A percentile compares a stretch with the other conserved stretches of the same genome.
Evolutionary conservation across 37 sponge, comb jelly and placozoan species (phyloP).

Genomic region (Aplysina aerophoba): DNA sequence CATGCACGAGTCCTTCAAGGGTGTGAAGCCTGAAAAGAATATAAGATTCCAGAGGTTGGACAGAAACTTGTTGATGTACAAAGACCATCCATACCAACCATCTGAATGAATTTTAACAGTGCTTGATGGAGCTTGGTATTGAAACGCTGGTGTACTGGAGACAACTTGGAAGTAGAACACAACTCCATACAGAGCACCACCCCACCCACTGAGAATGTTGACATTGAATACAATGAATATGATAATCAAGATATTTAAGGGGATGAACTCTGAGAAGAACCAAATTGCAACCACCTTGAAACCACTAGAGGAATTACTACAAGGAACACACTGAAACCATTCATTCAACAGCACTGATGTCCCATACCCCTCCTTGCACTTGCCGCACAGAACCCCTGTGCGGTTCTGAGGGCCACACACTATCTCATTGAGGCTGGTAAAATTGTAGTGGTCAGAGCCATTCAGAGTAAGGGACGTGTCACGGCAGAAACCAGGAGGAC

Average conservation of each 20-base stretch:
- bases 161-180: conserved; percentile 13
- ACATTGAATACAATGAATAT: conserved; percentile 20
- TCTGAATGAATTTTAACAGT: not conserved
- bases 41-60: conserved; percentile 14
- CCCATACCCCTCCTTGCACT: not conserved
- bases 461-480: not conserved
- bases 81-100: not conserved
- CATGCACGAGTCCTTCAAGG: not conserved
- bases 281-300: conserved; percentile 5
- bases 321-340: conserved; percentile 5
- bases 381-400: conserved; percentile 11
- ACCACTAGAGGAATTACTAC: not conserved
- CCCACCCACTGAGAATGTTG: conserved; percentile 1
- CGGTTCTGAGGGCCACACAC: conserved; percentile 13
- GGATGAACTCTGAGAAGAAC: conserved; percentile 11
- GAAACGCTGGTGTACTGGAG: not conserved
- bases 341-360: not conserved
- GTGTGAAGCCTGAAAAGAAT: not conserved
- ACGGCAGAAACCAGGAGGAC: not conserved
- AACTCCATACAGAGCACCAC: conserved; percentile 9
- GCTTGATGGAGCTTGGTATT: not conserved
- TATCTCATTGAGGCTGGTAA: not conserved
- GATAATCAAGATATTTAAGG: not conserved
- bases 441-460: conserved; percentile 11
- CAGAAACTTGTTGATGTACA: not conserved